Base-by-base conservation (phyloP, 2,888 invertebrate species). In the Sylvicola cinctus region DNA sequence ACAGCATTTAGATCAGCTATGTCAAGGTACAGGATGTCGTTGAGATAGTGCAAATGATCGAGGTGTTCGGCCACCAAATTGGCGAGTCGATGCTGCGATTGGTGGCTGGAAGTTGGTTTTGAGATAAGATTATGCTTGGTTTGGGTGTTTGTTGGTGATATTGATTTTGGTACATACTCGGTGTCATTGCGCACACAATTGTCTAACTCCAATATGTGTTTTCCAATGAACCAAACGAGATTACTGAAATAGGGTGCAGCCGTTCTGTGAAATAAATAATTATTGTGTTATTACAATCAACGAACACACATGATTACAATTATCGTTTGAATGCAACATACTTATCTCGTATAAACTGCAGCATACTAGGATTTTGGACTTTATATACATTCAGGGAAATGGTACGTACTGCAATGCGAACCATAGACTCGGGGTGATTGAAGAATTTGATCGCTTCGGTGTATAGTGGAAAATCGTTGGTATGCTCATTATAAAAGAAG, bases 401-500 rank as follows among this genome's bases (percentile, higher is more conserved):
- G 10, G 96, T 98, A 38, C 98, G 67, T 11, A 98, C 98, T 3
- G 98, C 98, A 45, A 98, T 99, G 32, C 98, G 71, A 25, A 98
- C 96, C 98, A 98, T 98, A 26, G 88, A 85, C 61, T 98, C 98
- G 0, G 87, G 78, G 59, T 98, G 96, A 56, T 98, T 95, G 62
- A 96, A 98, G 63, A 98, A 95, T 58, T 96, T 96, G 40, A 99
- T 91, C 25, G 95, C 95, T 62, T 98, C 98, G 3, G 96, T 96
- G 54, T 98, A 96, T 13, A 99, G 63, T 5, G 98, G 96, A 61
- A 98, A 98, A 58, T 99, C 98, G 62, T 95, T 90, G 35, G 96
- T 96, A 51, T 90, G 84, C 87, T 98, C 96, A 64, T 96, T 98
- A 58, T 95, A 98, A 62, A 98, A 99, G 62, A 99, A 99, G 59